phyloP scores from a whole-genome alignment of 2,797 vertebrate species.

The Myotis planiceps region DNA sequence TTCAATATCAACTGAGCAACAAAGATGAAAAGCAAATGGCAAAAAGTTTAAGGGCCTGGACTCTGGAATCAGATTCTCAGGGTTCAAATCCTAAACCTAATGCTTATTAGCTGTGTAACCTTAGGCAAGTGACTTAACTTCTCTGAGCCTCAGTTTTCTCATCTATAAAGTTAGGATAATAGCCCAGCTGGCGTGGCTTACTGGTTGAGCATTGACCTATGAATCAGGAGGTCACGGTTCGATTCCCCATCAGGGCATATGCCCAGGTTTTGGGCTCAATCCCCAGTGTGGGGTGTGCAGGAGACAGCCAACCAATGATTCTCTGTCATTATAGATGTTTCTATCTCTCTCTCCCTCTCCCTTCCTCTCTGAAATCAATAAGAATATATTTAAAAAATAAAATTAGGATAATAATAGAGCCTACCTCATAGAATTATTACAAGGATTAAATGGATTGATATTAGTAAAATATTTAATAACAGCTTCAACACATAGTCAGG shows the following conservation, averaged over 20 bases:
- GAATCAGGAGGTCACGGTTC: not conserved
- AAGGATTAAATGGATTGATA: not conserved
- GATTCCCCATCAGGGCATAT: not conserved
- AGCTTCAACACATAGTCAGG: not conserved
- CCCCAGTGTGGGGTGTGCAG: too few species aligned
- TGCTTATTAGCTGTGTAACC: not conserved
- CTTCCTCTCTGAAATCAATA: not conserved
- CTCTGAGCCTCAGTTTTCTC: constrained; percentile 11
- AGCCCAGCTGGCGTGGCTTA: not conserved
- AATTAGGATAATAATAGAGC: not conserved
- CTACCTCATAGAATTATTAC: not conserved
- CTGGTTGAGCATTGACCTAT: not conserved
- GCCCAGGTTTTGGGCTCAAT: too few species aligned
- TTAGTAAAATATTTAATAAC: not conserved
- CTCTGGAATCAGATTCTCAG: not conserved
- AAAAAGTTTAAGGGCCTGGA: not conserved
- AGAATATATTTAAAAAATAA: not conserved
- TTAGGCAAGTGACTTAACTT: not conserved
- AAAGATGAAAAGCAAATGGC: not conserved
- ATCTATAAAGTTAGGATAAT: not conserved
- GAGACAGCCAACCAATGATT: too few species aligned
- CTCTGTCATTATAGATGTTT: too few species aligned
- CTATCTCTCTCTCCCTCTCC: too few species aligned
- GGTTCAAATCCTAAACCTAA: not conserved
- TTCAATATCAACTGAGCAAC: not conserved